Percentiles rank a stretch among this genome's conserved stretches.
Conservation (phyloP, 2,888 invertebrate genomes). For the Eristalis arbustorum region DNA sequence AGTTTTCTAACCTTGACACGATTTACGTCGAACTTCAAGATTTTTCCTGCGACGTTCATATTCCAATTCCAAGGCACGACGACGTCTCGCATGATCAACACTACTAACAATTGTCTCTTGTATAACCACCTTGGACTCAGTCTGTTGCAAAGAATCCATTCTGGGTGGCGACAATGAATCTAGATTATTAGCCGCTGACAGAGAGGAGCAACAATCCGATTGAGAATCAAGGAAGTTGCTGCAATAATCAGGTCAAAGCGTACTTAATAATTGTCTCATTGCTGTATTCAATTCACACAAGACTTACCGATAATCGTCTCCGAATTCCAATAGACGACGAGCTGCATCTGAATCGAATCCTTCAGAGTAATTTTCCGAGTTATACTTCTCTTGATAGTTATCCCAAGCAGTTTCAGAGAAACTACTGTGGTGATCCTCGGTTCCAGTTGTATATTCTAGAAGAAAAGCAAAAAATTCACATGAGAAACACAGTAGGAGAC, state of each 20-base stretch:
- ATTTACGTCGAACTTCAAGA: constrained; percentile 78
- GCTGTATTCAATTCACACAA: background rate
- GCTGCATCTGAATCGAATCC: constrained; percentile 92
- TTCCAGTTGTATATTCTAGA: constrained; percentile 83
- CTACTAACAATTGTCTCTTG: constrained; percentile 78
- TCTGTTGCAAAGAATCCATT: constrained; percentile 79
- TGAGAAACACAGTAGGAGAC: background rate
- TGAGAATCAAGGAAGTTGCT: constrained; percentile 92
- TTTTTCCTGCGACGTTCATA: constrained; percentile 79
- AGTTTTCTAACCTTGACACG: constrained; percentile 76
- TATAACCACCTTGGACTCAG: constrained; percentile 77
- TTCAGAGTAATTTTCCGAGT: constrained; percentile 94
- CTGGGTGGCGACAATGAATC: constrained; percentile 81
- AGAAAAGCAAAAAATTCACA: constrained; percentile 16
- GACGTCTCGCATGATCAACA: constrained; percentile 79
- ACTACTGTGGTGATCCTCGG: constrained; percentile 87
- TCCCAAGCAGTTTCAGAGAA: constrained; percentile 97
- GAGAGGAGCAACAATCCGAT: constrained; percentile 91
- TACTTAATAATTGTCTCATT: background rate
- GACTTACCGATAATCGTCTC: constrained; percentile 89
- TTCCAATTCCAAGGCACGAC: constrained; percentile 79
- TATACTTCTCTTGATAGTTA: constrained; percentile 96
- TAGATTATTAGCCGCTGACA: constrained; percentile 84
- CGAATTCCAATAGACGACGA: constrained; percentile 90
- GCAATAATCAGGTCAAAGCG: constrained; percentile 9